A percentile compares a stretch with the other conserved stretches of the same genome.
phyloP scores from a whole-genome alignment of 2,113 vertebrate genomes.

The Myotis yumanensis region DNA sequence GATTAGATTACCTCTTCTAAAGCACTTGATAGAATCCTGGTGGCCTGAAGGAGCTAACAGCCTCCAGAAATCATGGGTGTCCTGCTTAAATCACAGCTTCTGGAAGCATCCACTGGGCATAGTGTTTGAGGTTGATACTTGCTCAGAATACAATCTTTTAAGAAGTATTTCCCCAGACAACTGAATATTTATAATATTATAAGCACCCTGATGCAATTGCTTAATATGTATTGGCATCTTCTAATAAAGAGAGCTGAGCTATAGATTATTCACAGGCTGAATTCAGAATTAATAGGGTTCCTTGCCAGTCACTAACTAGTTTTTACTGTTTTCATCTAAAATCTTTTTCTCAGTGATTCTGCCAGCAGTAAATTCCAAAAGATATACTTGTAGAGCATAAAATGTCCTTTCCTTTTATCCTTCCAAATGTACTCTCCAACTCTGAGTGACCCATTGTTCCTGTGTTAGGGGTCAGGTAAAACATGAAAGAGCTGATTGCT shows the following conservation, averaged over 20 bases:
- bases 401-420: background rate
- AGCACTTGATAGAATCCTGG: constrained; percentile 74
- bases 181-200: constrained; percentile 27
- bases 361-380: background rate
- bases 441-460: background rate
- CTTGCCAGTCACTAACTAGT: constrained; percentile 33
- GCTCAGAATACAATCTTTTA: constrained; percentile 13
- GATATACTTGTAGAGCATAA: background rate
- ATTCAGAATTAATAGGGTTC: constrained; percentile 53
- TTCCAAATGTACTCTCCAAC: background rate
- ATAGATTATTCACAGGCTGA: constrained; percentile 7
- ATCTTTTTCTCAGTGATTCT: constrained; percentile 29
- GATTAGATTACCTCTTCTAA: constrained; percentile 75
- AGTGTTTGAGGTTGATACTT: constrained; percentile 17
- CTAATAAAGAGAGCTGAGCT: constrained; percentile 24
- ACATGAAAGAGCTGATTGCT: background rate
- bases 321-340: constrained; percentile 45
- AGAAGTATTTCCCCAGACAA: background rate
- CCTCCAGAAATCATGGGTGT: background rate
- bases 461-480: constrained; percentile 4
- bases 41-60: constrained; percentile 59
- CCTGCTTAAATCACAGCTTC: constrained; percentile 61
- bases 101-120: background rate
- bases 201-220: background rate
- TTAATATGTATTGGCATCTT: background rate